These are phyloP conservation scores for Sesia bembeciformis DNA, from an alignment of 2,888 invertebrate species.

Conservation along the genomic window DNA sequence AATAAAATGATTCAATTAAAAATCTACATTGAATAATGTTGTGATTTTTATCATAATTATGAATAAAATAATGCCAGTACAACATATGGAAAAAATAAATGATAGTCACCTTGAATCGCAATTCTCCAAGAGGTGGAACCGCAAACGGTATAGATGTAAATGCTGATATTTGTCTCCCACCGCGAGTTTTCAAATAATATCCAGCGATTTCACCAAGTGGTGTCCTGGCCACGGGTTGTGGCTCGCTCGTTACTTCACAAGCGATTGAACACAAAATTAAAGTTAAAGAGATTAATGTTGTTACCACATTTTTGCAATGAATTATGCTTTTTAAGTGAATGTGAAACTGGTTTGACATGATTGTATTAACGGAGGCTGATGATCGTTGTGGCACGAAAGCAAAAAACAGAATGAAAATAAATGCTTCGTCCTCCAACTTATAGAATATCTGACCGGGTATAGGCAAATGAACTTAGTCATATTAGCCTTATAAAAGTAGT, in stretches of 20 bases:
- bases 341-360: slow-evolving; percentile 20
- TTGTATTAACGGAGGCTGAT: slow-evolving; percentile 12
- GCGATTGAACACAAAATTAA: slow-evolving; percentile 7
- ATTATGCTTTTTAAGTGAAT: slow-evolving; percentile 1
- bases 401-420: slow-evolving; percentile 34
- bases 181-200: slow-evolving; percentile 67
- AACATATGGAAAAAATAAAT: background rate
- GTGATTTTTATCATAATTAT: too few relatives aligned
- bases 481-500: too few relatives aligned
- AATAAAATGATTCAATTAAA: too few relatives aligned
- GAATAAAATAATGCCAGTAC: too few relatives aligned
- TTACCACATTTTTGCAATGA: slow-evolving; percentile 1
- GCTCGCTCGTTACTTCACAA: slow-evolving; percentile 21
- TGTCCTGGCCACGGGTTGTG: slow-evolving; percentile 35
- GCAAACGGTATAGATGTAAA: slow-evolving; percentile 80
- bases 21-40: too few relatives aligned
- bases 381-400: slow-evolving; percentile 26
- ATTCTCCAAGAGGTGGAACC: slow-evolving; percentile 72
- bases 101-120: slow-evolving; percentile 78
- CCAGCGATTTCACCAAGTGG: slow-evolving; percentile 72
- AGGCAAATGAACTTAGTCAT: slow-evolving; percentile 21
- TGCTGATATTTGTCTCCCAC: slow-evolving; percentile 72
- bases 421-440: slow-evolving; percentile 26
- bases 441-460: slow-evolving; percentile 12
- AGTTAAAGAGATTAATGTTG: background rate